Evolutionary conservation across 2,888 invertebrate species (phyloP), one percentile per base, ranked within the genome.

Genomic region (Ommatoiulus sabulosus): DNA sequence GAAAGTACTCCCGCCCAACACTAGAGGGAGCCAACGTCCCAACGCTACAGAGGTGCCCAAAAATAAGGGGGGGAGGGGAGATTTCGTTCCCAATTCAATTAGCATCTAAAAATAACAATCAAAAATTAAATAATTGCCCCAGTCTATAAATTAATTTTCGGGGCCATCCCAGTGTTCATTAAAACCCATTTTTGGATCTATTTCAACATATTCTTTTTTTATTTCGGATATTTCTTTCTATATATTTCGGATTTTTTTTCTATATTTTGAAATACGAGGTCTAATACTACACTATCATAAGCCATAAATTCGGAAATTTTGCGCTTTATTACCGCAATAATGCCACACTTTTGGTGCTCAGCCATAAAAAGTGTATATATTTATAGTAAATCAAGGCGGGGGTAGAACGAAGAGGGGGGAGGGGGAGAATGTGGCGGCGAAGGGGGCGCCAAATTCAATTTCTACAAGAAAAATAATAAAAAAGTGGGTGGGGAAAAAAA

Each of bases 301-400:
- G 57, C 57, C 57, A 57, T 57, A 57, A 57, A 57, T 57, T 57
- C 15, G 4, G 57, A 57, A 57, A 57, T 57, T 57, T 57, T 57
- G 15, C 57, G 57, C 57, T 57, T 57, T 57, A 57, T 57, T 57
- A 57, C 57, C 57, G 57, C 57, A 57, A 57, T 57, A 57, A 57
- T 57, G 57, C 57, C 17, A 57, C 57, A 57, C 15, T 57, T 57
- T 57, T 17, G 12, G 57, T 57, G 57, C 57, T 57, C 15, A 4
- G 57, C 57, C 57, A 57, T 57, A 57, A 57, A 57, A 57, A 57
- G 57, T 57, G 57, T 57, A 57, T 57, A 57, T 57, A 57, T 57
- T 57, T 57, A 57, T 57, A 57, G 57, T 57, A 57, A 57, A 57
- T 57, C 57, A 57, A 57, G 57, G 15, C 57, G 57, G 15, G 15